Evolutionary conservation across 2,888 invertebrate species (phyloP).

Genomic region (Timandra comae): DNA sequence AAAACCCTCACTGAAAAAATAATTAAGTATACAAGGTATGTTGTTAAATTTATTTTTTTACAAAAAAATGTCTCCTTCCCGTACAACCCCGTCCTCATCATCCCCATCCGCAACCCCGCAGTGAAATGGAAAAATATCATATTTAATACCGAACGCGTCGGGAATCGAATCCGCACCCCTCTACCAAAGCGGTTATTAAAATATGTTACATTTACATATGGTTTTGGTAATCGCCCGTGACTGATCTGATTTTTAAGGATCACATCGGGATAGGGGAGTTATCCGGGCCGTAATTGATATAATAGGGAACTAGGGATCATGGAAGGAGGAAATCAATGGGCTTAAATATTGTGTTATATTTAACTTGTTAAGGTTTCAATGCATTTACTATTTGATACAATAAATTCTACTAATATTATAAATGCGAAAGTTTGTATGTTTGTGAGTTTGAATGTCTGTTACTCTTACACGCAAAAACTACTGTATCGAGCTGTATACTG

Average conservation of each 20-base stretch:
- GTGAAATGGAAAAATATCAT: conserved; percentile 72
- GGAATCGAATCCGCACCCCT: conserved; percentile 36
- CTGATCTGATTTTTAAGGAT: conserved; percentile 22
- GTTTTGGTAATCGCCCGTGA: conserved; percentile 24
- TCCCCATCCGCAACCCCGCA: conserved; percentile 42
- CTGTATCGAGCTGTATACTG: no score
- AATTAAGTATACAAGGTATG: no score
- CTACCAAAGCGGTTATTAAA: conserved; percentile 50
- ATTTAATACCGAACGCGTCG: conserved; percentile 50
- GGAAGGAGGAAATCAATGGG: no score
- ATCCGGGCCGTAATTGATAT: conserved; percentile 1
- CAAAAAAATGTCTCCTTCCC: conserved; percentile 5
- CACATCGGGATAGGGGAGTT: conserved; percentile 14
- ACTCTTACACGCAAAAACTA: no score
- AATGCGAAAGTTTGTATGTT: no score
- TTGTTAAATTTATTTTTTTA: no score
- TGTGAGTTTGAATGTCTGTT: no score
- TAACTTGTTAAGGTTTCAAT: no score
- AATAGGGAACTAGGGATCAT: not conserved
- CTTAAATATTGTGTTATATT: no score
- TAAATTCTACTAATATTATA: no score
- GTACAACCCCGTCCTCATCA: conserved; percentile 38
- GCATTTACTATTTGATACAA: no score
- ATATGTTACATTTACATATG: conserved; percentile 62
- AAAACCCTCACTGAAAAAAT: no score